phyloP scores from a whole-genome alignment of 2,113 vertebrate species.

The Xenopus borealis region DNA sequence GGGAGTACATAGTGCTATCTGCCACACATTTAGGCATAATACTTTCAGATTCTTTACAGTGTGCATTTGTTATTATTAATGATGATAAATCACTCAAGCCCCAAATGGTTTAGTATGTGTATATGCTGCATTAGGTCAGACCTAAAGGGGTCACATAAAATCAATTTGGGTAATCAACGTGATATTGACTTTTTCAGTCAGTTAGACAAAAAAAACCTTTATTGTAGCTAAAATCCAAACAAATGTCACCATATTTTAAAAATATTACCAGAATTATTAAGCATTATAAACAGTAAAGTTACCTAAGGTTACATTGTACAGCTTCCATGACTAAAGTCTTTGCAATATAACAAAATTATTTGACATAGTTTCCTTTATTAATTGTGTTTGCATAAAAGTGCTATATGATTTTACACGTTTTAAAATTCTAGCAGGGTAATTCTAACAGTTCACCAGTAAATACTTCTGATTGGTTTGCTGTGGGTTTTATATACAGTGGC shows the following conservation, averaged over 20 bases:
- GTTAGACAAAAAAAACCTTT: not conserved
- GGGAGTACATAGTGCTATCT: constrained; percentile 21
- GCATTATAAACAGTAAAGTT: not conserved
- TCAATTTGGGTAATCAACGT: constrained; percentile 34
- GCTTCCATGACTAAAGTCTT: no score
- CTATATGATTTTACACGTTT: no score
- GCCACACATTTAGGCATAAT: constrained; percentile 13
- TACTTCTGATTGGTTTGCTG: no score
- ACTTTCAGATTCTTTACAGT: constrained; percentile 10
- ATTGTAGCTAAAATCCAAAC: not conserved
- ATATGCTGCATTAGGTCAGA: constrained; percentile 14
- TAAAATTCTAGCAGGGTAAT: no score
- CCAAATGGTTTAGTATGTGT: constrained; percentile 11
- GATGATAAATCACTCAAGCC: constrained; percentile 14
- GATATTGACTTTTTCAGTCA: constrained; percentile 15
- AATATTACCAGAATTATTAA: not conserved
- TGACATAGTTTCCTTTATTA: no score
- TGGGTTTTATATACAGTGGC: no score
- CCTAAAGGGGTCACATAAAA: constrained; percentile 35
- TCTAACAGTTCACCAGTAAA: no score
- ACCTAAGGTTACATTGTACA: no score
- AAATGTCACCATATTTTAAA: not conserved
- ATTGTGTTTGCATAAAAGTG: no score
- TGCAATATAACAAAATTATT: no score
- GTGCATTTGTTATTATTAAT: constrained; percentile 24